Conservation (phyloP, 2,797 vertebrate genomes). For the Euphonia xanthogaster region DNA sequence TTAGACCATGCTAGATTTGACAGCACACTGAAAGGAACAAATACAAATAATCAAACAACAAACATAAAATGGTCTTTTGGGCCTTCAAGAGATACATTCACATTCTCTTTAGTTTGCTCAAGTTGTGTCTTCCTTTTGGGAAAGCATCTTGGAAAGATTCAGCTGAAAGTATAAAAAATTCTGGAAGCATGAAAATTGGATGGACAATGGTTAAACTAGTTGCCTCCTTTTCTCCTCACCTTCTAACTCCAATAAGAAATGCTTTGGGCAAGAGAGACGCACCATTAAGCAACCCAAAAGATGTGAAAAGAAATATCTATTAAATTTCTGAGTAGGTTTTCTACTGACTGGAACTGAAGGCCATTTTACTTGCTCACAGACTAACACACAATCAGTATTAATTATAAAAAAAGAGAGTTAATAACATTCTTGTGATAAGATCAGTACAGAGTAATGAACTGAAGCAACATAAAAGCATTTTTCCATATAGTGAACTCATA, state of each 20-base stretch:
- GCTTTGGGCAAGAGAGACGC: background rate
- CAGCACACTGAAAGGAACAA: background rate
- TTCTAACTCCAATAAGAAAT: background rate
- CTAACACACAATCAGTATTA: background rate
- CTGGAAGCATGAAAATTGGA: background rate
- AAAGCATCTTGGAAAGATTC: background rate
- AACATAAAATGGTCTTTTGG: background rate
- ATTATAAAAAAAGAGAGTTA: constrained; percentile 9
- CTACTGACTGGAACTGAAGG: background rate
- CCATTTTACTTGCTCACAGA: background rate
- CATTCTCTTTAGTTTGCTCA: background rate
- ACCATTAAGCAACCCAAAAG: background rate
- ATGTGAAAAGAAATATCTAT: background rate
- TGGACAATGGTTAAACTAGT: background rate
- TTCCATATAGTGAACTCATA: background rate
- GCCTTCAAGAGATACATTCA: background rate
- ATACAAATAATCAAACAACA: background rate
- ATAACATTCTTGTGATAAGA: background rate
- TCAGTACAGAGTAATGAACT: background rate
- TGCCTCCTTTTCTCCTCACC: background rate
- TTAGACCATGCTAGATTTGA: background rate
- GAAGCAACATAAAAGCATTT: background rate
- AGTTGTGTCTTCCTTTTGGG: background rate
- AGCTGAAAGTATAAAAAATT: background rate
- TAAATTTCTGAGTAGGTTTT: constrained; percentile 18